These are phyloP conservation scores for Argyresthia albistria DNA, from an alignment of 2,888 invertebrate species.

Conservation along the genomic window DNA sequence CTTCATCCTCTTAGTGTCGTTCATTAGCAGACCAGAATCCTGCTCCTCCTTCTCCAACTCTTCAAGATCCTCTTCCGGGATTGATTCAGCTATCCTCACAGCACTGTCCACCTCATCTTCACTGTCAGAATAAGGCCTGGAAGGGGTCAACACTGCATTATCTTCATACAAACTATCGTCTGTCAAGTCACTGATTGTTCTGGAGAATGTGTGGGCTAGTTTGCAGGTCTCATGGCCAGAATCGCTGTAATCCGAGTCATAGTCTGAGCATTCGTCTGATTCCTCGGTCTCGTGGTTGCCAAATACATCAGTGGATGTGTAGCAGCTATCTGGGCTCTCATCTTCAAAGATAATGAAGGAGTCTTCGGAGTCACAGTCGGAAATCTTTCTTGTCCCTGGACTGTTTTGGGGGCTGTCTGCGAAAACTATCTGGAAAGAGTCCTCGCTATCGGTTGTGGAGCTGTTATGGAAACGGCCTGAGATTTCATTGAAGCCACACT, in stretches of 20 bases:
- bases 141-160: not conserved
- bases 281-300: slow-evolving; percentile 21
- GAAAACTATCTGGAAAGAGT: slow-evolving; percentile 62
- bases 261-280: slow-evolving; percentile 18
- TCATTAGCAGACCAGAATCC: slow-evolving; percentile 30
- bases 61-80: slow-evolving; percentile 8
- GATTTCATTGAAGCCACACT: slow-evolving; percentile 44
- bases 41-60: not conserved
- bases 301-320: slow-evolving; percentile 51
- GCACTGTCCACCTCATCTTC: slow-evolving; percentile 53
- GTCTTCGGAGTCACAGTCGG: slow-evolving; percentile 73
- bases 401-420: slow-evolving; percentile 29
- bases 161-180: slow-evolving; percentile 47
- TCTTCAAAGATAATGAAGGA: slow-evolving; percentile 70
- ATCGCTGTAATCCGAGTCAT: slow-evolving; percentile 24
- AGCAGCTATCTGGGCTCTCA: slow-evolving; percentile 42
- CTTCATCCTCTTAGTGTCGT: slow-evolving; percentile 31
- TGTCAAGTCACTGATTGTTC: slow-evolving; percentile 47
- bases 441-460: slow-evolving; percentile 44
- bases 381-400: slow-evolving; percentile 24
- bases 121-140: slow-evolving; percentile 8
- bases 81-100: slow-evolving; percentile 15
- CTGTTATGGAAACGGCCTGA: slow-evolving; percentile 40
- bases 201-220: slow-evolving; percentile 32
- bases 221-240: slow-evolving; percentile 20